Evolutionary conservation across 2,113 vertebrate species (phyloP).

Genomic region (Tangachromis dhanisi): DNA sequence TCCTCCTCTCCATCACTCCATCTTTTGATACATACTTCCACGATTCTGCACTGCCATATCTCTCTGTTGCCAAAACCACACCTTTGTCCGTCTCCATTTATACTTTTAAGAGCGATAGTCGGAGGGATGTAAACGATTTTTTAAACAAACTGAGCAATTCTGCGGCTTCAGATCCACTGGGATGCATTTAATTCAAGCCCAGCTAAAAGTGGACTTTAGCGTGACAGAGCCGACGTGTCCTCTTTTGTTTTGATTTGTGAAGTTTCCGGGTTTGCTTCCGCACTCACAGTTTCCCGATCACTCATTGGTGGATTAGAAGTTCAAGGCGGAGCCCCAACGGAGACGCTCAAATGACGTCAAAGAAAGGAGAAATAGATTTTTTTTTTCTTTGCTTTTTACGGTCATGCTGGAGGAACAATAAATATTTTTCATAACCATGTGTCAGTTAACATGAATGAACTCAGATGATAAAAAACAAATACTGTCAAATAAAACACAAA

Average conservation of each 20-base stretch:
- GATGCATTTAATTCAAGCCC: not conserved
- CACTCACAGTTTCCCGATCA: not conserved
- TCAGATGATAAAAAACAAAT: not conserved
- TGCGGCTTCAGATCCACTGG: not conserved
- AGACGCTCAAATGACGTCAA: not conserved
- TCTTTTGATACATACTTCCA: constrained; percentile 64
- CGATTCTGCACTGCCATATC: constrained; percentile 62
- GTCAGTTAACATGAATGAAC: not conserved
- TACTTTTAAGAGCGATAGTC: not conserved
- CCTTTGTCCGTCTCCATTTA: constrained; percentile 12
- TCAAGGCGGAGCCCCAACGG: not conserved
- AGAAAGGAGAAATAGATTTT: not conserved
- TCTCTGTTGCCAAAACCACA: constrained; percentile 61
- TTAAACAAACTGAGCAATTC: not conserved
- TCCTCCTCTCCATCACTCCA: constrained; percentile 52
- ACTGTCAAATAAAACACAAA: not conserved
- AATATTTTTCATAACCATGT: not conserved
- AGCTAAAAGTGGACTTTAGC: not conserved
- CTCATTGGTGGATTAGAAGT: constrained; percentile 12
- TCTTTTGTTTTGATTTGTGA: not conserved
- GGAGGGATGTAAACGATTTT: accelerated
- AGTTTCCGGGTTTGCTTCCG: constrained; percentile 53
- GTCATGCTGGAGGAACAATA: not conserved
- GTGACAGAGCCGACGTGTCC: constrained; percentile 1
- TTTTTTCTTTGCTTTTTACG: not conserved